Evolutionary conservation across 2,113 vertebrate genomes (phyloP), one percentile per base, ranked within the genome.

Genomic region (Hydrochoerus hydrochaeris): DNA sequence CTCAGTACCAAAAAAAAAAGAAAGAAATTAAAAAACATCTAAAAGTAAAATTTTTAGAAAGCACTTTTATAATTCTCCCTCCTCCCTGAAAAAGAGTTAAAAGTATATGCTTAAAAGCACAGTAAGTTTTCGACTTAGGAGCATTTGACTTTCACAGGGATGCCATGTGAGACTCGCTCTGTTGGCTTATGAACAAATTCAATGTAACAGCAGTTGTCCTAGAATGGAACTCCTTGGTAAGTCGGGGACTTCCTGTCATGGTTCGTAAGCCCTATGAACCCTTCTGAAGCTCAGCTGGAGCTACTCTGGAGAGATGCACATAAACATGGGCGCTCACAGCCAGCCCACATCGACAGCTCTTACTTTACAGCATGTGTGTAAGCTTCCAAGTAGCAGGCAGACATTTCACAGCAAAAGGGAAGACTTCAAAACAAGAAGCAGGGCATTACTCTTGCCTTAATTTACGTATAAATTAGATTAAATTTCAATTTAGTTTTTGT

Each of bases 41-140:
- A 87, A 85, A 88, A 97, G 69, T 75, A 95, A 92, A 84, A 90
- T 84, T 90, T 92, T 67, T 54, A 84, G 44, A 80, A 85, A 32
- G 49, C 7, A 46, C 28, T 86, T 90, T 52, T 65, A 9, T 46
- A 57, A 63, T 32, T 90, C 62, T 92, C 3, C 20, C 41, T 4
- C 44, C 28, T 11, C 62, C 16, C 5, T n/a, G 75, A 95, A 73
- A 90, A 60, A 24, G 7, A n/a, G 78, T 94, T 92, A n/a, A 92
- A 92, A 84, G 71, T 28, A 84, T 28, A n/a, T 52, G 84, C 38
- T 78, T 94, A 93, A 78, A 90, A 86, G 30, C 30, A 46, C 5
- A 30, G 26, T 77, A 77, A 49, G 41, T 46, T 30, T 2, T 26
- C 1, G 26, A 17, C 14, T 17, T 30, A 28, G 1, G 41, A 14